Conservation (phyloP, 2,797 vertebrate genomes). For the Sebastes oblongus region DNA sequence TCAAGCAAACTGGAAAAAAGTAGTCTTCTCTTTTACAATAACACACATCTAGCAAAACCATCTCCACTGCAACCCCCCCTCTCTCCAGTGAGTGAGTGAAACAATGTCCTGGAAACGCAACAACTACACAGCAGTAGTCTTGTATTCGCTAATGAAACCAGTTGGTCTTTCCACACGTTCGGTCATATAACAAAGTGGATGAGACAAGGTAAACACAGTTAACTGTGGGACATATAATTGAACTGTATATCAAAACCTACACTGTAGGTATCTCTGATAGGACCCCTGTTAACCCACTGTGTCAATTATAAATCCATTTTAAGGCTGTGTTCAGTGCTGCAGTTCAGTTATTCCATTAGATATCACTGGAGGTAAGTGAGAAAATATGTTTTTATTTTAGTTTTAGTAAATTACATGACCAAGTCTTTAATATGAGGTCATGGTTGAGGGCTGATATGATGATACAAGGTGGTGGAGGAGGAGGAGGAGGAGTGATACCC, state of each 20-base stretch:
- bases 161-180: neutral
- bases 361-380: neutral
- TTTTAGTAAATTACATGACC: neutral
- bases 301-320: neutral
- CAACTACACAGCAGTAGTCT: neutral
- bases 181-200: neutral
- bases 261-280: neutral
- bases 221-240: neutral
- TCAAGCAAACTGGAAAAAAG: neutral
- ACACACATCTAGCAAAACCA: neutral
- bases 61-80: neutral
- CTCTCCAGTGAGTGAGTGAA: neutral
- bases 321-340: neutral
- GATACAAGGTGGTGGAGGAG: neutral
- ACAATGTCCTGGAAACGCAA: neutral
- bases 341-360: neutral
- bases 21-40: neutral
- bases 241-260: neutral
- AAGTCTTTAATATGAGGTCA: neutral
- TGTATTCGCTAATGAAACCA: neutral
- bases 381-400: neutral
- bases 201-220: neutral
- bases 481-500: neutral
- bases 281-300: neutral
- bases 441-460: neutral